phyloP scores from a whole-genome alignment of 2,113 vertebrate genomes.

The Brienomyrus longianalis region DNA sequence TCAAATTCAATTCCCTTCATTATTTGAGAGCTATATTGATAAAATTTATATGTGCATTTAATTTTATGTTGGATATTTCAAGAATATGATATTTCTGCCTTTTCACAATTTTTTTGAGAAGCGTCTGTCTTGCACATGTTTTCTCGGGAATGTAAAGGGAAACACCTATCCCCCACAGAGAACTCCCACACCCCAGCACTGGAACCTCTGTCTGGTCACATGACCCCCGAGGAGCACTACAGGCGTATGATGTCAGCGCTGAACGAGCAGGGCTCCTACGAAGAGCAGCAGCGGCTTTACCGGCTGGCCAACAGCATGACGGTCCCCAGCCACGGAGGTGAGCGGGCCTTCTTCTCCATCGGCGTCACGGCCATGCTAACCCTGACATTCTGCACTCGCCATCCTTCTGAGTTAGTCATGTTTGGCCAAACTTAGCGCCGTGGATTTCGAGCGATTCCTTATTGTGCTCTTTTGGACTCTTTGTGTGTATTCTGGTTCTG shows the following conservation, averaged over 20 bases:
- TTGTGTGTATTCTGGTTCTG: slow-evolving; percentile 30
- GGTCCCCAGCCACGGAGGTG: slow-evolving; percentile 78
- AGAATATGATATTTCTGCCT: not conserved
- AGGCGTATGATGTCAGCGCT: slow-evolving; percentile 87
- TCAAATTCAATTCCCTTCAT: not conserved
- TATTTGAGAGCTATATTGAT: not conserved
- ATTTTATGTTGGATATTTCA: not conserved
- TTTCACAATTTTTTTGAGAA: not conserved
- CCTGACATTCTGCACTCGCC: not conserved
- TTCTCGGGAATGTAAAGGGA: not conserved
- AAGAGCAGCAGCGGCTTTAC: slow-evolving; percentile 89
- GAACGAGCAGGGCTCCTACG: slow-evolving; percentile 76
- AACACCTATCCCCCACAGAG: slow-evolving; percentile 52
- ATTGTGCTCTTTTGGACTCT: not conserved
- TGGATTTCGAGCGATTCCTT: not conserved
- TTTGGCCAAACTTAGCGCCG: not conserved
- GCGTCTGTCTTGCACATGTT: not conserved
- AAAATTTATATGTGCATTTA: not conserved
- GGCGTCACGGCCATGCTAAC: not conserved
- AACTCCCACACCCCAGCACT: slow-evolving; percentile 72
- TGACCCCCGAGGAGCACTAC: slow-evolving; percentile 95
- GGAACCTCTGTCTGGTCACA: slow-evolving; percentile 72
- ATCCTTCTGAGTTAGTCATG: not conserved
- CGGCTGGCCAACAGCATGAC: slow-evolving; percentile 89
- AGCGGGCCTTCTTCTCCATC: not conserved